Evolutionary conservation across 2,797 vertebrate species (phyloP), one percentile per base, ranked within the genome.

Genomic region (Luscinia megarhynchos): DNA sequence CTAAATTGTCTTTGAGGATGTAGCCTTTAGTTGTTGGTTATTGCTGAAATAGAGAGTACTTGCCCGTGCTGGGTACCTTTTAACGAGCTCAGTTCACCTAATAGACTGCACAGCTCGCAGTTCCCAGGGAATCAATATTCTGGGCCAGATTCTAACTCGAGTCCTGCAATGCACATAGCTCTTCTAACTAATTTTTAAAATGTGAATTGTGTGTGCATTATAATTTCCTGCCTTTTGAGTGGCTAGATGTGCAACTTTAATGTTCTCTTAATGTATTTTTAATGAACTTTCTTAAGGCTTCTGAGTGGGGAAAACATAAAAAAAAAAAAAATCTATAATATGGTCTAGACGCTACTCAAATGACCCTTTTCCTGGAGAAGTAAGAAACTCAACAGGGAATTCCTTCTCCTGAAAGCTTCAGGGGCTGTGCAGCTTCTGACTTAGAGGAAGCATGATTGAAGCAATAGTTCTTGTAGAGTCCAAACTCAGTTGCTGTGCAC

Each of bases 51-150:
- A 11, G 27, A 87, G 76, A 85, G 78, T 72, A 79, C 83, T 90
- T 96, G 85, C 80, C 90, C 51, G 12, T 90, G 67, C 92, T 77
- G 34, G 43, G 93, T 95, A 92, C 95, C 82, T 93, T 95, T 95
- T 96, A 95, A 96, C 46, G 69, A 97, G 95, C 91, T 95, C 93
- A 84, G 95, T 93, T 96, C 84, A 92, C 69, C 55, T 93, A 93
- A 96, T 92, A 81, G 70, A 87, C 84, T 90, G 96, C 93, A 84
- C 80, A 92, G 69, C 82, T 95, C 64, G 0, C 72, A 87, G 16
- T 82, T 87, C 84, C 77, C 43, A n/a, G 62, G 82, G 69, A 94
- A 95, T 97, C 95, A 89, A 91, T 96, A 96, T 84, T 83, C 62
- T 51, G 69, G 81, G 80, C 89, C 94, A 69, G 89, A 83, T 90